Evolutionary conservation across 92 coral and sea anemone genomes (phyloP).

Genomic region (Parazoanthus atlanticus): DNA sequence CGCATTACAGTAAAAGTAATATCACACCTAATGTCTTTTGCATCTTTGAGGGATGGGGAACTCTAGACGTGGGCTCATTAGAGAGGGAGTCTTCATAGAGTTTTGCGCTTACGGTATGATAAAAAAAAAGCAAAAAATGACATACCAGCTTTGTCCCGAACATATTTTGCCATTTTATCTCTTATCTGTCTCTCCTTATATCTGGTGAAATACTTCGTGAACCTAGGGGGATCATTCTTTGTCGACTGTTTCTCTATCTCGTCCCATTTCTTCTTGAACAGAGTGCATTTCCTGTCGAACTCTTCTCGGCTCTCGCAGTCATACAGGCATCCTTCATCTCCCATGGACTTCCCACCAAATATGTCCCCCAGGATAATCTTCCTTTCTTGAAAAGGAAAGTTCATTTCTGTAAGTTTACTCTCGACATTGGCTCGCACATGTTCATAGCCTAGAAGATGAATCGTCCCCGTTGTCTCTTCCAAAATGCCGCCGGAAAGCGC

Average conservation of each 20-base stretch:
- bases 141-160: slow-evolving; percentile 48
- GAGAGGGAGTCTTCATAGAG: neutral
- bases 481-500: slow-evolving; percentile 50
- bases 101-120: slow-evolving; percentile 5
- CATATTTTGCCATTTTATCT: slow-evolving; percentile 50
- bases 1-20: slow-evolving; percentile 11
- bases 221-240: slow-evolving; percentile 36
- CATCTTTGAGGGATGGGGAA: slow-evolving; percentile 24
- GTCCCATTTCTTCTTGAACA: slow-evolving; percentile 43
- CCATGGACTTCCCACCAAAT: slow-evolving; percentile 48
- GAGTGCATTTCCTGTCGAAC: slow-evolving; percentile 39
- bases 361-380: slow-evolving; percentile 40
- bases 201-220: slow-evolving; percentile 39
- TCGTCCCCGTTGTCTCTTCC: slow-evolving; percentile 50
- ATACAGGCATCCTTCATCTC: slow-evolving; percentile 50
- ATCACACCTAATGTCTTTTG: slow-evolving; percentile 7
- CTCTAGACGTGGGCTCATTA: neutral
- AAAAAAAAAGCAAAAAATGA: neutral
- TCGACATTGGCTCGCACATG: slow-evolving; percentile 56
- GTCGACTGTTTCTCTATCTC: slow-evolving; percentile 35
- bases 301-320: slow-evolving; percentile 51
- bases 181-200: slow-evolving; percentile 52
- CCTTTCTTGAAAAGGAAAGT: slow-evolving; percentile 47
- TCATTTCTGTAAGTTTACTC: slow-evolving; percentile 48
- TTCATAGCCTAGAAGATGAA: slow-evolving; percentile 57